phyloP scores from a whole-genome alignment of 2,888 invertebrate genomes.

The Apomyelois bistriatella region DNA sequence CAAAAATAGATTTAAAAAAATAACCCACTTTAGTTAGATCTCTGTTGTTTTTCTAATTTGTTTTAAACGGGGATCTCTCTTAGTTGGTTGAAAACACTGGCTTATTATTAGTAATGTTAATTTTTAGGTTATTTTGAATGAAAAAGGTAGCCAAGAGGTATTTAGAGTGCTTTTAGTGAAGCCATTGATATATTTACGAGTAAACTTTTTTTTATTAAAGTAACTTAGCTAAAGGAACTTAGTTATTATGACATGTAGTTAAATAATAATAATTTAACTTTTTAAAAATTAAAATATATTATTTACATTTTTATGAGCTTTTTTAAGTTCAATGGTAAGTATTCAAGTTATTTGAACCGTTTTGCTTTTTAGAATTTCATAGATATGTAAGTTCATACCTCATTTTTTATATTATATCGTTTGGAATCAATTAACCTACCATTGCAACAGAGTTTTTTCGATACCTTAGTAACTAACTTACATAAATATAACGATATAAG shows the following conservation, averaged over 20 bases:
- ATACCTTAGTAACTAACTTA: too few species aligned
- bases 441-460: too few species aligned
- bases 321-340: not conserved
- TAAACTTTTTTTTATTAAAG: conserved; percentile 44
- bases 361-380: too few species aligned
- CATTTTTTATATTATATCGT: too few species aligned
- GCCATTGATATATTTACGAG: conserved; percentile 73
- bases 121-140: conserved; percentile 59
- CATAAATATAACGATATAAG: too few species aligned
- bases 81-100: conserved; percentile 39
- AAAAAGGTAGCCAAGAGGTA: conserved; percentile 55
- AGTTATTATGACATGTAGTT: too few species aligned
- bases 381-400: too few species aligned
- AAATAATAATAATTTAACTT: not conserved
- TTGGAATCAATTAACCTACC: too few species aligned
- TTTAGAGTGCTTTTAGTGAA: conserved; percentile 65
- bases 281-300: conserved; percentile 8
- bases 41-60: not conserved
- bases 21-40: not conserved
- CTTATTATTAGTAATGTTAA: conserved; percentile 74
- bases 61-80: not conserved
- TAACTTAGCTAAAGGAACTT: conserved; percentile 12
- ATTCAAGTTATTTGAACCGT: too few species aligned
- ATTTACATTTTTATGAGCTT: conserved; percentile 27
- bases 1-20: conserved; percentile 58